Evolutionary conservation across 2,888 invertebrate genomes (phyloP).

Genomic region (Lysandra coridon): DNA sequence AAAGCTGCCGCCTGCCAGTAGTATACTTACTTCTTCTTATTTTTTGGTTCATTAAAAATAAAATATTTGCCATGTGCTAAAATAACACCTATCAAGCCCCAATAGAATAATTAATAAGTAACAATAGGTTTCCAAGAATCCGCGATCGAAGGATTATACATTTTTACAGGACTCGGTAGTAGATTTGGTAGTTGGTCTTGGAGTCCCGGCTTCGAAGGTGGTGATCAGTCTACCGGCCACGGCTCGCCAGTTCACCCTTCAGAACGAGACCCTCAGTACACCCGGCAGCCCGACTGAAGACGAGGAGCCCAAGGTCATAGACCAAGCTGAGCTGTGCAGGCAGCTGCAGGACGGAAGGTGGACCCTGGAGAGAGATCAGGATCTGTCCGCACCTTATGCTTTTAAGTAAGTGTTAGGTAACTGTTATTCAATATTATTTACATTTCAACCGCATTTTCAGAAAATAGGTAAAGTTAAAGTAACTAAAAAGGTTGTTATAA

Average conservation of each 20-base stretch:
- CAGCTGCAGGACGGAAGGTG: slow-evolving; percentile 82
- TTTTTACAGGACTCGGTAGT: slow-evolving; percentile 85
- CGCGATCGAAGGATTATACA: no score
- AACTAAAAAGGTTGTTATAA: no score
- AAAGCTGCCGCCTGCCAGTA: no score
- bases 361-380: slow-evolving; percentile 89
- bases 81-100: background rate
- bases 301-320: slow-evolving; percentile 76
- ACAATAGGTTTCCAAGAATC: no score
- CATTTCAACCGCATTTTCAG: no score
- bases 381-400: slow-evolving; percentile 88
- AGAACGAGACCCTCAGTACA: slow-evolving; percentile 83
- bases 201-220: slow-evolving; percentile 85
- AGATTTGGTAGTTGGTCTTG: slow-evolving; percentile 85
- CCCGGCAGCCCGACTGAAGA: slow-evolving; percentile 84
- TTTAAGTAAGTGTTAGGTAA: slow-evolving; percentile 75
- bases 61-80: no score
- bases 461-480: no score
- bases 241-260: slow-evolving; percentile 84
- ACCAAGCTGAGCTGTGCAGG: slow-evolving; percentile 82
- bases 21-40: background rate
- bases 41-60: background rate
- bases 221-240: slow-evolving; percentile 86
- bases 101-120: no score
- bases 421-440: background rate